These are phyloP conservation scores for Plecturocebus donacophilus DNA, from an alignment of 2,113 vertebrate genomes.

Conservation along the genomic window DNA sequence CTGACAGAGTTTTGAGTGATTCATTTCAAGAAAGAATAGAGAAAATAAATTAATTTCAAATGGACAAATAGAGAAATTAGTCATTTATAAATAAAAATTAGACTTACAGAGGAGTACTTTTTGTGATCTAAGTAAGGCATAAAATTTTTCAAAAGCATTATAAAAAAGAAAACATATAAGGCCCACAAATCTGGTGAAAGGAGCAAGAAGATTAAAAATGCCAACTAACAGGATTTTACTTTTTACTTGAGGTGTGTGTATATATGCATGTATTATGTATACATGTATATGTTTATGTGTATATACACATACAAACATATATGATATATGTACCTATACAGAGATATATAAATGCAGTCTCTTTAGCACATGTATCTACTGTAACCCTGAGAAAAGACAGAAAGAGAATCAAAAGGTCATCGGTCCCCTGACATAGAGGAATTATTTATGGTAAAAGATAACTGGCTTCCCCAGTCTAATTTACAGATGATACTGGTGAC, in stretches of 20 bases:
- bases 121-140: neutral
- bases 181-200: neutral
- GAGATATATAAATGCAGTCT: neutral
- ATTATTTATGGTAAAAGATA: neutral
- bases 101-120: neutral
- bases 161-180: neutral
- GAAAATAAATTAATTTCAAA: constrained; percentile 28
- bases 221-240: neutral
- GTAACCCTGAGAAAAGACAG: neutral
- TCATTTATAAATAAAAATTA: constrained; percentile 40
- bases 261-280: neutral
- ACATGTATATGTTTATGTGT: neutral
- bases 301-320: neutral
- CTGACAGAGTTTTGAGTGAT: neutral
- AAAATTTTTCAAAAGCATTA: neutral
- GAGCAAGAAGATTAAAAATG: constrained; percentile 6
- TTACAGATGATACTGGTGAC: neutral
- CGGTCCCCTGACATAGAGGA: neutral
- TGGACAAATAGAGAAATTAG: neutral
- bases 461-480: neutral
- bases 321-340: neutral
- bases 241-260: neutral
- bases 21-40: neutral
- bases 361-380: neutral
- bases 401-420: neutral